Evolutionary conservation across 2,113 vertebrate genomes (phyloP).

Genomic region (Coptodon rendalli): DNA sequence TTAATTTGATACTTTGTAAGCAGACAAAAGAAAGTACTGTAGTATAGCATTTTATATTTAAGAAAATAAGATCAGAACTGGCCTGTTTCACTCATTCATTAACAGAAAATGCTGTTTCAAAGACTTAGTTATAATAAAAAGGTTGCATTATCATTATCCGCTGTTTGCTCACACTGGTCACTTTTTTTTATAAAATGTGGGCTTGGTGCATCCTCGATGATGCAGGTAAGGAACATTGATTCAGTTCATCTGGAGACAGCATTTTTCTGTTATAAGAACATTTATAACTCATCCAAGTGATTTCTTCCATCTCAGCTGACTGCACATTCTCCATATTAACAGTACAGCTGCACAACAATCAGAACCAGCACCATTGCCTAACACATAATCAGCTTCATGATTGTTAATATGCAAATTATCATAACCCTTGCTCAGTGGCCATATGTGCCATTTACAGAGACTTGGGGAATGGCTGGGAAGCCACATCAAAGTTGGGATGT

Average conservation of each 20-base stretch:
- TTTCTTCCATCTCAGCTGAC: background rate
- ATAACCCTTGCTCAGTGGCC: background rate
- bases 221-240: background rate
- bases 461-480: background rate
- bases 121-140: background rate
- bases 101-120: background rate
- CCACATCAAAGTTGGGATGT: background rate
- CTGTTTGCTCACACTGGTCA: background rate
- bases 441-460: background rate
- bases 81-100: background rate
- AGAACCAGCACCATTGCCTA: background rate
- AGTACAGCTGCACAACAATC: background rate
- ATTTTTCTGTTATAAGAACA: background rate
- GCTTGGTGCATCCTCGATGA: background rate
- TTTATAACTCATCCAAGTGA: background rate
- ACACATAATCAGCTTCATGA: background rate
- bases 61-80: background rate
- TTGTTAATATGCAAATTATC: background rate
- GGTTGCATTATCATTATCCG: accelerated
- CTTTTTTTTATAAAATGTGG: background rate
- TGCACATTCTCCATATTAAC: background rate
- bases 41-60: background rate
- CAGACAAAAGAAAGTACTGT: background rate
- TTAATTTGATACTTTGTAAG: background rate
- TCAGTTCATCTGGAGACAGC: background rate